Evolutionary conservation across 92 coral and sea anemone species (phyloP).

Genomic region (Porites cylindrica): DNA sequence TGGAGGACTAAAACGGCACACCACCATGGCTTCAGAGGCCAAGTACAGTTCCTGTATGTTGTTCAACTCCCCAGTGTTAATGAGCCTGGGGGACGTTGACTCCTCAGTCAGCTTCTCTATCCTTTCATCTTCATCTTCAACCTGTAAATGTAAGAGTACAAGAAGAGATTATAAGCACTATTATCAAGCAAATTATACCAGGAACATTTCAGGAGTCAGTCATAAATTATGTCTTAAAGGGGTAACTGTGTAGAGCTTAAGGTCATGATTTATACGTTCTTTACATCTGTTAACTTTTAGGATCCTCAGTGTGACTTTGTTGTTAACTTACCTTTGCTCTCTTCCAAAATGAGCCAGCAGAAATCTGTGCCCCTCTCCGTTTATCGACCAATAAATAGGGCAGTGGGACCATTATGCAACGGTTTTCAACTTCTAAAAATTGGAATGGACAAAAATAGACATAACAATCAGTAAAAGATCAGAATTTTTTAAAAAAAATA

Average conservation of each 20-base stretch:
- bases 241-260: not conserved
- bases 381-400: not conserved
- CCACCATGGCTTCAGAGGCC: conserved; percentile 21
- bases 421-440: not conserved
- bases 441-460: too few species aligned
- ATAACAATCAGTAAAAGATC: too few species aligned
- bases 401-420: not conserved
- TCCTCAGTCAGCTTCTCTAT: not conserved
- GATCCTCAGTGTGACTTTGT: too few species aligned
- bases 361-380: not conserved
- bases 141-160: not conserved
- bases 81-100: conserved; percentile 24
- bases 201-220: not conserved
- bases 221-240: not conserved
- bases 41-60: not conserved
- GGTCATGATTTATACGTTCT: not conserved
- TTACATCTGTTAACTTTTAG: too few species aligned
- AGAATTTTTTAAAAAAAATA: too few species aligned
- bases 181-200: not conserved
- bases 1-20: not conserved
- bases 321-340: not conserved
- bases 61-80: not conserved
- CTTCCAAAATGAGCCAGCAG: not conserved
- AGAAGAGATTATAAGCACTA: not conserved
- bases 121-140: conserved; percentile 1